Evolutionary conservation across 2,888 invertebrate genomes (phyloP), one percentile per base, ranked within the genome.

Genomic region (Microplitis manilae): DNA sequence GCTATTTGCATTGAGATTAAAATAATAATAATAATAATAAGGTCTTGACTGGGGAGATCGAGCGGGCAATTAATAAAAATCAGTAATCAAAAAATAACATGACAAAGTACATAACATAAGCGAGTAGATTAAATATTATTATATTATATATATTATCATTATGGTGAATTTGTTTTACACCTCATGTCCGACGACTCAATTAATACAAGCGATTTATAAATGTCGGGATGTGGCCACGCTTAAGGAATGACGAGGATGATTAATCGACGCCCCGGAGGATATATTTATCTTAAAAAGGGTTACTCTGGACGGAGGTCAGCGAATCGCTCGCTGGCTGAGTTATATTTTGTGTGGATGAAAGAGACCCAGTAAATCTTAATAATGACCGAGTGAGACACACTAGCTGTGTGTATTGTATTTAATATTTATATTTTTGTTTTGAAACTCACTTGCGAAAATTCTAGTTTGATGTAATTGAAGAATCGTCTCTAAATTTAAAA

Each of bases 141-240:
- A 30, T 30, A 30, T 30, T 30, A 30, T 30, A 20, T 30, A 59
- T 67, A 50, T 38, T 41, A 73, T 73, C 30, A 73, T 73, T 65
- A 73, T 59, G 69, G 73, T 77, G 69, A 73, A 77, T 77, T 77
- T 77, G 73, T 74, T 73, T 77, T 73, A 77, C 77, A 73, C 77
- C 69, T 77, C 69, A 65, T 59, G 73, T n/a, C 20, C 69, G 73
- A 77, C 77, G 70, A 69, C 77, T 77, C 77, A 77, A 77, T 77
- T 77, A 77, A 77, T 77, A 73, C 59, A 30, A 70, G 59, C 73
- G 73, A 77, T 77, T 77, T 73, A 77, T 77, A 77, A 70, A 77
- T 20, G 77, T 77, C 77, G 69, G 70, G 72, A 68, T 60, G 40
- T 62, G 50, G 68, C 68, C 61, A 39, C 61, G 73, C 69, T 64